Evolutionary conservation across 2,113 vertebrate genomes (phyloP).

Genomic region (Nannobrachium achirus): DNA sequence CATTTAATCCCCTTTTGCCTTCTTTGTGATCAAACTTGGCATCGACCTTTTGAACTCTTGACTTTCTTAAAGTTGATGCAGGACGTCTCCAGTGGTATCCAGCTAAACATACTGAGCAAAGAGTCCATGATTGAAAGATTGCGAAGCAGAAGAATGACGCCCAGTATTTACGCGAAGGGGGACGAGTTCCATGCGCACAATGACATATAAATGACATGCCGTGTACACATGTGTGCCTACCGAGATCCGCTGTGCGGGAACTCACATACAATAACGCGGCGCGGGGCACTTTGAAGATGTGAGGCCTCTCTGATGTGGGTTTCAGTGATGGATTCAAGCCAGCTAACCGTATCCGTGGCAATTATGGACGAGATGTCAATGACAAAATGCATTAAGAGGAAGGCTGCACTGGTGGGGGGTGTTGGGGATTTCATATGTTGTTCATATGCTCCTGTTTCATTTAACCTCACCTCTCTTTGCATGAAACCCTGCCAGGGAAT

Average conservation of each 20-base stretch:
- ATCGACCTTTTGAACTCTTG: too few relatives aligned
- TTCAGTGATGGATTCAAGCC: conserved; percentile 51
- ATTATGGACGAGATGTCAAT: conserved; percentile 59
- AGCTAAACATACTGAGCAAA: too few relatives aligned
- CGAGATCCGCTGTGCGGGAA: conserved; percentile 17
- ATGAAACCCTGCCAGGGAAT: conserved; percentile 26
- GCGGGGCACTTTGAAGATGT: conserved; percentile 68
- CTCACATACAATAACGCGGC: conserved; percentile 31
- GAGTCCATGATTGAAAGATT: not conserved
- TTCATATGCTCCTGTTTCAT: conserved; percentile 26
- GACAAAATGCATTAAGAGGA: conserved; percentile 52
- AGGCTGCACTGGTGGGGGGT: conserved; percentile 15
- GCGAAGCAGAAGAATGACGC: conserved; percentile 15
- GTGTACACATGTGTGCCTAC: conserved; percentile 52
- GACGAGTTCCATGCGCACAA: conserved; percentile 16
- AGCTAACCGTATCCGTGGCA: conserved; percentile 43
- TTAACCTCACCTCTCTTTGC: not conserved
- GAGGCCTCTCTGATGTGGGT: conserved; percentile 67
- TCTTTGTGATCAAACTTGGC: too few relatives aligned
- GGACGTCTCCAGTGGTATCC: too few relatives aligned
- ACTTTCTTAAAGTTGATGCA: too few relatives aligned
- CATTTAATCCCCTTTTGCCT: too few relatives aligned
- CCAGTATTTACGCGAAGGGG: conserved; percentile 12
- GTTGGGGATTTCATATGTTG: conserved; percentile 13
- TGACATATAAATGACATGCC: conserved; percentile 37